phyloP scores from a whole-genome alignment of 2,797 vertebrate genomes.

The Ptychobarbus kaznakovi region DNA sequence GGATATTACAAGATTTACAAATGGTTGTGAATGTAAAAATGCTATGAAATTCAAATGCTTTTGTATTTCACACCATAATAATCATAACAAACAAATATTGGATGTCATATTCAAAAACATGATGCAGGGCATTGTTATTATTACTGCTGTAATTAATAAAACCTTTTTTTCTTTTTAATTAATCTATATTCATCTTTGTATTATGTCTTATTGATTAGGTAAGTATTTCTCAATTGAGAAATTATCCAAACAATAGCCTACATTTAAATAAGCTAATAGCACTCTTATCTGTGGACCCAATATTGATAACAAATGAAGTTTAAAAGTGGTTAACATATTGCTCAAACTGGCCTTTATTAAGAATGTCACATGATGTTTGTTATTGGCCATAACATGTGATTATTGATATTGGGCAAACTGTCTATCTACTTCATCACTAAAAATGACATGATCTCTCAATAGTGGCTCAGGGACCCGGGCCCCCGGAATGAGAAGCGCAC shows the following conservation, averaged over 20 bases:
- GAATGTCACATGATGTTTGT: neutral
- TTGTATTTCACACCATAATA: too few species aligned
- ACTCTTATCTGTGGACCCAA: too few species aligned
- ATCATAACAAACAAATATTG: too few species aligned
- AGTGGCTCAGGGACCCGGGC: conserved; percentile 94
- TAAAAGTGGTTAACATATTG: neutral
- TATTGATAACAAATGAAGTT: neutral
- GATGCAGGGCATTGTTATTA: too few species aligned
- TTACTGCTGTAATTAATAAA: neutral
- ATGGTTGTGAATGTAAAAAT: too few species aligned
- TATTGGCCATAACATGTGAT: neutral
- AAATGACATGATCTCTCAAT: conserved; percentile 18
- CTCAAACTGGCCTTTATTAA: neutral
- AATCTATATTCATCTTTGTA: conserved; percentile 9
- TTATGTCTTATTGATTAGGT: conserved; percentile 8
- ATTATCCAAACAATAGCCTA: neutral
- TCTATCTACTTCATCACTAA: neutral
- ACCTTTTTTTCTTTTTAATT: neutral
- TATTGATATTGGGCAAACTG: neutral
- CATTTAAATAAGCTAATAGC: neutral
- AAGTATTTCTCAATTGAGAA: neutral
- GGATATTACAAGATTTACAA: too few species aligned
- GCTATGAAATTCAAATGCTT: too few species aligned
- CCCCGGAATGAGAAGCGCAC: conserved; percentile 94
- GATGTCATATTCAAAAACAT: too few species aligned